Conservation (phyloP, 1,140 invertebrate species). For the Neodiprion virginianus region DNA sequence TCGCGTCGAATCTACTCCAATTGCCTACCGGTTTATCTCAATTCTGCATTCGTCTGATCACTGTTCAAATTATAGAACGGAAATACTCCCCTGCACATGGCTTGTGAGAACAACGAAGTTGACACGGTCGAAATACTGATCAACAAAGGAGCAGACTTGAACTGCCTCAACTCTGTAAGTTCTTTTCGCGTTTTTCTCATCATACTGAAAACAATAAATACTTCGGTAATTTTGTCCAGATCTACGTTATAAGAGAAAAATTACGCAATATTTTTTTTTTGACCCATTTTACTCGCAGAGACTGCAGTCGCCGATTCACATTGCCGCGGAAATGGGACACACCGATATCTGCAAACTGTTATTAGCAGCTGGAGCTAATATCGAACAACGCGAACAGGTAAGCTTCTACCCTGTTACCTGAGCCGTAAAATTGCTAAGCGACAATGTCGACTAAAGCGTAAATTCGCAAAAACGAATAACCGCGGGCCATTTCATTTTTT, state of each 20-base stretch:
- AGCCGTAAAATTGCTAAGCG: no score
- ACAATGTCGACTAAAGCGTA: no score
- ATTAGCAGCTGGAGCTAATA: constrained; percentile 69
- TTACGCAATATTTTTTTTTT: no score
- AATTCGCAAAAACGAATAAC: no score
- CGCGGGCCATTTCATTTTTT: no score
- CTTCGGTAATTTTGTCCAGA: no score
- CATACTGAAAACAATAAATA: background rate
- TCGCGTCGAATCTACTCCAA: no score
- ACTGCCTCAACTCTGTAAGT: constrained; percentile 76
- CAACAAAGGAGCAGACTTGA: constrained; percentile 73
- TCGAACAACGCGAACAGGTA: constrained; percentile 72
- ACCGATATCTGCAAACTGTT: constrained; percentile 72
- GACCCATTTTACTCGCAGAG: constrained; percentile 54
- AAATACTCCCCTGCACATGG: constrained; percentile 78
- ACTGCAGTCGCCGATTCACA: constrained; percentile 73
- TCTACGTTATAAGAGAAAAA: no score
- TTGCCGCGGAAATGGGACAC: constrained; percentile 74
- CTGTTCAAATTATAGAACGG: constrained; percentile 67
- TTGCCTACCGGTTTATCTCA: no score
- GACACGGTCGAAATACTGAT: constrained; percentile 77
- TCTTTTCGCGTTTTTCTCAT: constrained; percentile 8
- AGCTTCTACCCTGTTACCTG: constrained; percentile 12
- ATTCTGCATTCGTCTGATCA: no score
- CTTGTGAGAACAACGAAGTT: constrained; percentile 74